These are phyloP conservation scores for Cyanoramphus novaezelandiae DNA, from an alignment of 2,113 vertebrate genomes.

Conservation along the genomic window DNA sequence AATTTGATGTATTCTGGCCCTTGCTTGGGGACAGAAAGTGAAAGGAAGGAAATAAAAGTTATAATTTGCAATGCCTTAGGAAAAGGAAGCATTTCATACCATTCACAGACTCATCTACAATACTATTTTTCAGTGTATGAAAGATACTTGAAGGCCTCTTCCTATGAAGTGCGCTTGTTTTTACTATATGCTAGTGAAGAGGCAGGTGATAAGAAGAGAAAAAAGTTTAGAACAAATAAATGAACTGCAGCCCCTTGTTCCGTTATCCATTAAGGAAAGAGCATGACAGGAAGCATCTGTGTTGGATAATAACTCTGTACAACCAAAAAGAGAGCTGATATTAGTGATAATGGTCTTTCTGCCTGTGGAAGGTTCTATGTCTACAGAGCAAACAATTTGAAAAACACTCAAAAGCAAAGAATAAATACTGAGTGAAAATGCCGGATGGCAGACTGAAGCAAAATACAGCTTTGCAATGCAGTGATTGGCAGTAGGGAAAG, in stretches of 20 bases:
- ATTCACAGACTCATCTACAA: not conserved
- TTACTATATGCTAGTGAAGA: constrained; percentile 15
- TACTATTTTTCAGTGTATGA: not conserved
- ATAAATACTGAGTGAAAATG: constrained; percentile 41
- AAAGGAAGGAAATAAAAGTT: not conserved
- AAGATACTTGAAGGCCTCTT: constrained; percentile 7
- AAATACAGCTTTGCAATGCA: constrained; percentile 1
- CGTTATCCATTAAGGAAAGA: constrained; percentile 45
- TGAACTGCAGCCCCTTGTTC: constrained; percentile 18
- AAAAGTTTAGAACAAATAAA: constrained; percentile 54
- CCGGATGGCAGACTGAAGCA: not conserved
- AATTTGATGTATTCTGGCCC: not conserved
- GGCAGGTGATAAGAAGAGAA: constrained; percentile 30
- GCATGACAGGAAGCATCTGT: constrained; percentile 47
- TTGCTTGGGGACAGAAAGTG: not conserved
- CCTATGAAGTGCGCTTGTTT: not conserved
- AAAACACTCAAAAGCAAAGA: constrained; percentile 23
- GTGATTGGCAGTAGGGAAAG: not conserved
- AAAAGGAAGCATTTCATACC: not conserved
- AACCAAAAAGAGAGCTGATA: constrained; percentile 56
- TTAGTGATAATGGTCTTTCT: constrained; percentile 59
- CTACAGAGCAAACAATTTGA: constrained; percentile 50
- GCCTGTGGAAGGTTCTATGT: constrained; percentile 7
- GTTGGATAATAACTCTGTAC: constrained; percentile 45
- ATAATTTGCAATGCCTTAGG: not conserved